Evolutionary conservation across 2,113 vertebrate species (phyloP), one percentile per base, ranked within the genome.

Genomic region (Poicephalus meyeri): DNA sequence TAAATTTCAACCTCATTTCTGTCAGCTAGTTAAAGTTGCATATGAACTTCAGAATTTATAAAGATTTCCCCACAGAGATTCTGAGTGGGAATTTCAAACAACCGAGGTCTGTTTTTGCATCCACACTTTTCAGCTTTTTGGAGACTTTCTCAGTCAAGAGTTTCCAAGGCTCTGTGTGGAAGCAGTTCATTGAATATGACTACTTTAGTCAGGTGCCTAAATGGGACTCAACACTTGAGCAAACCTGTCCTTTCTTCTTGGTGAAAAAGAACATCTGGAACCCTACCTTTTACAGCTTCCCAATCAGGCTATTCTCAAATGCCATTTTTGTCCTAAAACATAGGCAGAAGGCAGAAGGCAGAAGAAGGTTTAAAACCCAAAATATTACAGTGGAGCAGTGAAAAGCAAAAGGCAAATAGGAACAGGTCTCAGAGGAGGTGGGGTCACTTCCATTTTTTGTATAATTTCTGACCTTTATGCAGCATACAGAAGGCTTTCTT

Each of bases 1-100:
- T 96, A 91, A 93, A 85, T 92, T 86, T 92, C 83, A 92, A 50
- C 61, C 66, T 93, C 76, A 41, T 76, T 87, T 87, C 61, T 96
- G 16, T 88, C 80, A 78, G 50, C 76, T 90, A 63, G 58, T 88
- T 77, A 47, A 81, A 83, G 68, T 61, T 93, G 47, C 6, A 17
- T 50, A 44, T 39, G 73, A 76, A 46, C 73, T 94, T 87, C 26
- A 81, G 86, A 87, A 72, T 94, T 81, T 69, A 87, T 88, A 37
- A 21, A 89, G 52, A 79, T 93, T 95, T 95, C 72, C 49, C 65
- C 35, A 72, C 31, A 74, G 52, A 44, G 3, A 29, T 88, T 86
- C 58, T 2, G 3, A 81, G 77, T 20, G 17, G 19, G 44, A 84
- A 76, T 91, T 92, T 90, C 73, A 80, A 64, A 77, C 25, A 74